Evolutionary conservation across 2,888 invertebrate species (phyloP).

Genomic region (Aradus depressus): DNA sequence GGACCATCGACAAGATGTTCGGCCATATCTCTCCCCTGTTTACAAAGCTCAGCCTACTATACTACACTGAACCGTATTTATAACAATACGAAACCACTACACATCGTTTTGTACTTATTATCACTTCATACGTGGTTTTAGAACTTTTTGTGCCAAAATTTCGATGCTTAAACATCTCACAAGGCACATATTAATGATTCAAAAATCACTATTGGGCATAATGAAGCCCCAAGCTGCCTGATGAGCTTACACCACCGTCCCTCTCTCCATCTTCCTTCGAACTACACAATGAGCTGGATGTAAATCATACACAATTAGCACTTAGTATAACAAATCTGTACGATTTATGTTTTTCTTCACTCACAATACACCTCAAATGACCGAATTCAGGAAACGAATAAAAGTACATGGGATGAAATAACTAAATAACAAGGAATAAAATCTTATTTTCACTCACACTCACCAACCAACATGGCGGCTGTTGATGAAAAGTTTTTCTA

Average conservation of each 20-base stretch:
- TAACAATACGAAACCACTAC: slow-evolving; percentile 38
- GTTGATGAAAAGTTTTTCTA: slow-evolving; percentile 88
- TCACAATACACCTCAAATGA: slow-evolving; percentile 35
- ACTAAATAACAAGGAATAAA: slow-evolving; percentile 58
- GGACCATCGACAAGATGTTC: slow-evolving; percentile 91
- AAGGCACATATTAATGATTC: slow-evolving; percentile 63
- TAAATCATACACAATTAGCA: slow-evolving; percentile 25
- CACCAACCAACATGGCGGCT: slow-evolving; percentile 84
- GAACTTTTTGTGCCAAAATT: slow-evolving; percentile 43
- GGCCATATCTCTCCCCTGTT: slow-evolving; percentile 54
- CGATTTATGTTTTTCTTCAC: slow-evolving; percentile 25
- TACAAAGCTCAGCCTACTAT: slow-evolving; percentile 33
- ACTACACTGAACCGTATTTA: slow-evolving; percentile 38
- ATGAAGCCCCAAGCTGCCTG: slow-evolving; percentile 51
- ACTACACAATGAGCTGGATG: slow-evolving; percentile 60
- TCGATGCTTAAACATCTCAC: slow-evolving; percentile 59
- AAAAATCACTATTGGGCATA: slow-evolving; percentile 68
- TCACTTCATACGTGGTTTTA: slow-evolving; percentile 32
- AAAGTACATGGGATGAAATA: slow-evolving; percentile 27
- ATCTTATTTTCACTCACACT: slow-evolving; percentile 64
- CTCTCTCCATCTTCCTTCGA: slow-evolving; percentile 57
- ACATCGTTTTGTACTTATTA: slow-evolving; percentile 39
- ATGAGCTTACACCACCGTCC: slow-evolving; percentile 39
- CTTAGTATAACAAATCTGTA: slow-evolving; percentile 27
- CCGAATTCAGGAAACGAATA: slow-evolving; percentile 34